Base-by-base conservation (phyloP, 2,888 invertebrate species). In the Machimus atricapillus region DNA sequence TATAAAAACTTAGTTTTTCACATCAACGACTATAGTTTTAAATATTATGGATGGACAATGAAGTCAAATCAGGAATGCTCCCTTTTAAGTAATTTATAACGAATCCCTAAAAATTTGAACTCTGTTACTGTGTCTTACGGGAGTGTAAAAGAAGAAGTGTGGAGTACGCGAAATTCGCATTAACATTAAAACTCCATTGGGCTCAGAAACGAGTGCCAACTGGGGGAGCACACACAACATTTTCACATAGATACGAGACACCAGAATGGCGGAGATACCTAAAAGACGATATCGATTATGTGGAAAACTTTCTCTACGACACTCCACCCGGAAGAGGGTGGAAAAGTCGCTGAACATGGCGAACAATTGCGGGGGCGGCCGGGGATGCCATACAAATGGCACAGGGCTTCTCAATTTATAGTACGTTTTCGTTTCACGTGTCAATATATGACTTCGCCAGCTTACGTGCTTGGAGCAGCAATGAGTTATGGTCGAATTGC, bases 391-490 rank as follows among this genome's bases (percentile, higher is more conserved):
- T 37, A 37, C 46, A 85, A 85, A 85, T 73, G 73, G 85, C 43
- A 43, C 37, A n/a, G 43, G 34, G 85, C 43, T 85, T 12, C 74
- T 43, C 85, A 74, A 85, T 85, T 85, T 85, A 85, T 85, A 85
- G 73, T 85, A 85, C 85, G 66, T 85, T 73, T 74, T 85, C 74
- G 73, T 85, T 85, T 31, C 74, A 74, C 85, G 85, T 85, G 85
- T 85, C 85, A 85, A 85, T 85, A 85, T 85, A 85, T 85, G 85
- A 85, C 85, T 85, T 85, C 74, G 43, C 74, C 27, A 31, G 85
- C 46, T 85, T 85, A 85, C 85, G 85, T 85, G 85, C 85, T n/a
- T 52, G 27, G 85, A 85, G 85, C 73, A 74, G 74, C 85, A 85
- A 85, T 85, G 85, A 85, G 85, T 85, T 85, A 74, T 74, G 52